Evolutionary conservation across 2,888 invertebrate species (phyloP), one percentile per base, ranked within the genome.

Genomic region (Schizotus pectinicornis): DNA sequence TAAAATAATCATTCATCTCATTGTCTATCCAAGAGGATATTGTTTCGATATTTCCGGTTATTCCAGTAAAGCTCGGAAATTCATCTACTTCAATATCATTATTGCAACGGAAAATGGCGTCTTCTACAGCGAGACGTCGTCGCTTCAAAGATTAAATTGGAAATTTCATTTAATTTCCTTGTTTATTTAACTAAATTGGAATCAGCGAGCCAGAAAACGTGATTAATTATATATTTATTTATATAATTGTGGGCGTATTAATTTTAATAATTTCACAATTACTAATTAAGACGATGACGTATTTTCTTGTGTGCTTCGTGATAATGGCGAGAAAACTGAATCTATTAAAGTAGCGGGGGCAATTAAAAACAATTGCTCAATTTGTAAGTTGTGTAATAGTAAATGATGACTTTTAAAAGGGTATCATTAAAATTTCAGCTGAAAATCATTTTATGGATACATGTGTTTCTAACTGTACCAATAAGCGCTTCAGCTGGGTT

Each of bases 21-120:
- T 42, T 42, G 42, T 42, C 42, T 31, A 42, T 22, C 22, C 31
- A 31, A 42, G 31, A 42, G 42, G 42, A 42, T 42, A 42, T 42
- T 42, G n/a, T 42, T 42, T 41, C 31, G 31, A 41, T 41, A 30
- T 41, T 42, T 42, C 42, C 42, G 42, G 30, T 30, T 14, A 22
- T 42, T 9, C 32, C 14, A 42, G 22, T 42, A 31, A 42, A 42
- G 22, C 42, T 11, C 9, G 42, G 42, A 42, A 42, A 42, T 22
- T 22, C 22, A 22, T 22, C 22, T 22, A 22, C 3, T 22, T 22
- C 22, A 22, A 22, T 22, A 22, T 22, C 22, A 22, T 22, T 22
- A 22, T 22, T 5, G 22, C 5, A 22, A 22, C 22, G 22, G 22
- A 22, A 22, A 22, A 22, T 5, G 22, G 2, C 22, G 2, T 5